Evolutionary conservation across 2,113 vertebrate genomes (phyloP).

Genomic region (Electrona antarctica): DNA sequence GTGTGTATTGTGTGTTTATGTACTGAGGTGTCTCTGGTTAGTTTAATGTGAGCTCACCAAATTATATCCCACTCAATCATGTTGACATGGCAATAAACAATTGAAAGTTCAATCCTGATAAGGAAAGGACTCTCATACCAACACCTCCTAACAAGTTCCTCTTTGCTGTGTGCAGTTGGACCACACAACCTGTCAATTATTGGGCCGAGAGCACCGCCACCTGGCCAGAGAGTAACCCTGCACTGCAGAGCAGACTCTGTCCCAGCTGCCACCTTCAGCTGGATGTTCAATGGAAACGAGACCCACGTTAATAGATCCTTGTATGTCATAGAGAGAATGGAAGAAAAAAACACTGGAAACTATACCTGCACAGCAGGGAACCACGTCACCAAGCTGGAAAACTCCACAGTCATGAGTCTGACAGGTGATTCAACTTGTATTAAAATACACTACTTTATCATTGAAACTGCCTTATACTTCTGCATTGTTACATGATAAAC

Average conservation of each 20-base stretch:
- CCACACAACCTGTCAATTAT: constrained; percentile 59
- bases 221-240: constrained; percentile 49
- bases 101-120: no score
- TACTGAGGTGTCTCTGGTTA: no score
- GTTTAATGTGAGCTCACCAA: no score
- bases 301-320: constrained; percentile 29
- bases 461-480: no score
- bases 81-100: no score
- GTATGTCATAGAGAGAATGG: constrained; percentile 54
- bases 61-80: no score
- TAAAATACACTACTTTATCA: no score
- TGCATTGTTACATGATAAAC: no score
- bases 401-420: constrained; percentile 45
- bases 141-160: background rate
- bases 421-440: constrained; percentile 40
- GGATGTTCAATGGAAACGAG: constrained; percentile 63
- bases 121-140: no score
- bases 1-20: no score
- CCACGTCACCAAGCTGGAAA: constrained; percentile 52
- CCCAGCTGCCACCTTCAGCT: constrained; percentile 61
- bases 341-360: constrained; percentile 40
- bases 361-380: constrained; percentile 72
- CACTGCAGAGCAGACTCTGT: constrained; percentile 57
- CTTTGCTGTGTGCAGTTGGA: constrained; percentile 54
- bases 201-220: constrained; percentile 26